Conservation (phyloP, 2,888 invertebrate species). For the Caprella mutica region DNA sequence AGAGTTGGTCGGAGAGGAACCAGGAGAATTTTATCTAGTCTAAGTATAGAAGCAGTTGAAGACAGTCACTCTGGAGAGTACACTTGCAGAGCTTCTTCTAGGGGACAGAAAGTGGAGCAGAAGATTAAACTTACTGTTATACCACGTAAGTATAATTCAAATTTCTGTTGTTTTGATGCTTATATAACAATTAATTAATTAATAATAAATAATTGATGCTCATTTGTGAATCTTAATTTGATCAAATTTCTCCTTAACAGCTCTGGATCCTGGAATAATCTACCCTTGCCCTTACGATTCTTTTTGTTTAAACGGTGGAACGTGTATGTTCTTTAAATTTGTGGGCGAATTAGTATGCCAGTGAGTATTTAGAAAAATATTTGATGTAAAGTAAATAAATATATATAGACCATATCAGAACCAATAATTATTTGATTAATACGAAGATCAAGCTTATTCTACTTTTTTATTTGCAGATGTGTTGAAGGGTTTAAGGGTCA, state of each 20-base stretch:
- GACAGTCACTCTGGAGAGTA: slow-evolving; percentile 4
- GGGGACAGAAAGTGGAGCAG: not conserved
- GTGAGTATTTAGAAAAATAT: slow-evolving; percentile 50
- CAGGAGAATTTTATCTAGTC: slow-evolving; percentile 3
- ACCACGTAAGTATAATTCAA: slow-evolving; percentile 7
- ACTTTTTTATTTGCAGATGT: slow-evolving; percentile 11
- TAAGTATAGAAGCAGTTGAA: slow-evolving; percentile 7
- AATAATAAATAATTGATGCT: no score
- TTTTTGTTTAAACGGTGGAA: slow-evolving; percentile 78
- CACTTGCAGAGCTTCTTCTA: slow-evolving; percentile 3
- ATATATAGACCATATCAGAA: not conserved
- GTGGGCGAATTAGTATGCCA: slow-evolving; percentile 72
- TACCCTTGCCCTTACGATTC: slow-evolving; percentile 47
- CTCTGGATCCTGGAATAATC: slow-evolving; percentile 28
- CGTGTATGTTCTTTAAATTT: slow-evolving; percentile 66
- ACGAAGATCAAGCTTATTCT: not conserved
- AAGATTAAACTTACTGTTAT: slow-evolving; percentile 2
- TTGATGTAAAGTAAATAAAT: not conserved
- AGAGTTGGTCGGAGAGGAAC: no score
- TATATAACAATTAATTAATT: no score
- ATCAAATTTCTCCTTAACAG: slow-evolving; percentile 17
- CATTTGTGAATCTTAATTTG: not conserved
- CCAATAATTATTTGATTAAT: not conserved
- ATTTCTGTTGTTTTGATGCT: no score
- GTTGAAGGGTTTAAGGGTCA: slow-evolving; percentile 29